Conservation (phyloP, 2,113 vertebrate species). For the Xenopus tropicalis region UCB_Xtro_10.0 CM004447.2:47689501-47690000, state of each 20-base stretch:
- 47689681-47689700: not conserved
- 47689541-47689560: too few relatives aligned
- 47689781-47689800: not conserved
- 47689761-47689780: not conserved
- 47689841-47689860: conserved; percentile 13
- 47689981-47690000: conserved; percentile 11
- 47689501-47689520: too few relatives aligned
- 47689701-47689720: not conserved
- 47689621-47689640: not conserved
- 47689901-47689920: conserved; percentile 27
- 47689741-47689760: not conserved
- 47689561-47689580: too few relatives aligned
- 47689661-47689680: not conserved
- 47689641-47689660: too few relatives aligned
- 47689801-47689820: not conserved
- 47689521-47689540: too few relatives aligned
- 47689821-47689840: conserved; percentile 6
- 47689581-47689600: too few relatives aligned
- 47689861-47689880: not conserved
- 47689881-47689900: conserved; percentile 9
- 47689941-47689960: conserved; percentile 28
- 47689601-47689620: too few relatives aligned
- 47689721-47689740: not conserved
- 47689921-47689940: conserved; percentile 19
- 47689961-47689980: conserved; percentile 23